phyloP scores from a whole-genome alignment of 2,797 vertebrate genomes.

The Salmo trutta region DNA sequence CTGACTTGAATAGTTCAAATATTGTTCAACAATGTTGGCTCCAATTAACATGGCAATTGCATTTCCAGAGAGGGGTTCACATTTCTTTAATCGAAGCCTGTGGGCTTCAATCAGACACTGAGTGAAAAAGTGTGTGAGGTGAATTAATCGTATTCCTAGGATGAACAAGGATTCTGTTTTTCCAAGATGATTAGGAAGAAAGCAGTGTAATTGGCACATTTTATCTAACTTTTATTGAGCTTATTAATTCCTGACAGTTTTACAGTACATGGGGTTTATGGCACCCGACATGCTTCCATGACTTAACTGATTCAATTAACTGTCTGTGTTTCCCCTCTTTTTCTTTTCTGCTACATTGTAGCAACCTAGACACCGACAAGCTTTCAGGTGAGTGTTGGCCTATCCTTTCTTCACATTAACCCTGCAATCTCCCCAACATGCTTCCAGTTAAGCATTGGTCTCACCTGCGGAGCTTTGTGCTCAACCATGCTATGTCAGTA shows the following conservation, averaged over 20 bases:
- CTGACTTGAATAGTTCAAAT: constrained; percentile 9
- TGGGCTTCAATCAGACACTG: neutral
- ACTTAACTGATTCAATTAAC: constrained; percentile 48
- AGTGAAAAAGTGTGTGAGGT: neutral
- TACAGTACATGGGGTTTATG: neutral
- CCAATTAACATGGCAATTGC: constrained; percentile 6
- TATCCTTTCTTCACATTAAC: constrained; percentile 21
- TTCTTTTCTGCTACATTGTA: constrained; percentile 59
- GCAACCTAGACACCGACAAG: constrained; percentile 90
- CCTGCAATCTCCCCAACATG: constrained; percentile 13
- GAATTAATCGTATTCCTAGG: neutral
- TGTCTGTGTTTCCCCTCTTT: constrained; percentile 30
- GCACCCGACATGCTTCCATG: neutral
- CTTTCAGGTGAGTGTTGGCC: constrained; percentile 83
- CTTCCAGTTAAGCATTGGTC: neutral
- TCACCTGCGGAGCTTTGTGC: neutral
- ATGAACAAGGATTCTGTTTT: neutral
- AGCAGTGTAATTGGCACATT: neutral
- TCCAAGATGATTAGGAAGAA: neutral
- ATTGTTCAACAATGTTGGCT: constrained; percentile 4
- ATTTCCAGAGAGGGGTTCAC: neutral
- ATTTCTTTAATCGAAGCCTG: neutral
- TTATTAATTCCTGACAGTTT: neutral
- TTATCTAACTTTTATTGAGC: neutral
- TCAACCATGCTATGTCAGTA: too few relatives aligned